phyloP scores from a whole-genome alignment of 2,797 vertebrate genomes.

The Melanotaenia nigrans region DNA sequence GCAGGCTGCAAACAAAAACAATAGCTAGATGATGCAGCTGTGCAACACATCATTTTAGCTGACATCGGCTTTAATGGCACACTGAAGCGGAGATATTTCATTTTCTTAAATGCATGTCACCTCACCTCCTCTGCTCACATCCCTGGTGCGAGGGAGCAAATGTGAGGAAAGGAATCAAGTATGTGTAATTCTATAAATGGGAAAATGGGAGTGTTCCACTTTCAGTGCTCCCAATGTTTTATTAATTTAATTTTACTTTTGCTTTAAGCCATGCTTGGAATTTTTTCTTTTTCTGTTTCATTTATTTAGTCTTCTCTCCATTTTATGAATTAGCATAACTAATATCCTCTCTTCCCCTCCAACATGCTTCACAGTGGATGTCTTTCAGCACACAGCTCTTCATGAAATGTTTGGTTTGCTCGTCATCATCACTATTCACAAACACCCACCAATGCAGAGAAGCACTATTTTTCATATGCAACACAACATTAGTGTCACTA shows the following conservation, averaged over 20 bases:
- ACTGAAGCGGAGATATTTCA: neutral
- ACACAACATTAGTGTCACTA: neutral
- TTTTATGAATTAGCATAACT: constrained; percentile 72
- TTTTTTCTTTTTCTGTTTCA: constrained; percentile 64
- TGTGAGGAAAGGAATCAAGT: neutral
- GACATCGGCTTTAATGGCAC: neutral
- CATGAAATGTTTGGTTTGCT: constrained; percentile 43
- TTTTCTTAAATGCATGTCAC: neutral
- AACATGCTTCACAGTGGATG: constrained; percentile 50
- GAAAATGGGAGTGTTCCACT: constrained; percentile 16
- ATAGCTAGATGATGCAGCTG: neutral
- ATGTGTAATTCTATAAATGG: neutral
- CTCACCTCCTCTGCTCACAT: neutral
- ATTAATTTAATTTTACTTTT: constrained; percentile 33
- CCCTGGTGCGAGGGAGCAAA: neutral
- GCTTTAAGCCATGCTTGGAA: constrained; percentile 50
- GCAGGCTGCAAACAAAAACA: neutral
- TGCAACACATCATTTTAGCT: neutral
- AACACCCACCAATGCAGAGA: constrained; percentile 3
- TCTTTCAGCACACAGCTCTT: constrained; percentile 49
- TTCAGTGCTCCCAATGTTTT: constrained; percentile 35
- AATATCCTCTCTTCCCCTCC: constrained; percentile 53
- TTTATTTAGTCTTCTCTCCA: constrained; percentile 58
- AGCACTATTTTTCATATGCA: neutral
- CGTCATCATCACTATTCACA: constrained; percentile 2